These are phyloP conservation scores for Gonioctena quinquepunctata DNA, from an alignment of 1,140 invertebrate genomes.

Conservation along the genomic window DNA sequence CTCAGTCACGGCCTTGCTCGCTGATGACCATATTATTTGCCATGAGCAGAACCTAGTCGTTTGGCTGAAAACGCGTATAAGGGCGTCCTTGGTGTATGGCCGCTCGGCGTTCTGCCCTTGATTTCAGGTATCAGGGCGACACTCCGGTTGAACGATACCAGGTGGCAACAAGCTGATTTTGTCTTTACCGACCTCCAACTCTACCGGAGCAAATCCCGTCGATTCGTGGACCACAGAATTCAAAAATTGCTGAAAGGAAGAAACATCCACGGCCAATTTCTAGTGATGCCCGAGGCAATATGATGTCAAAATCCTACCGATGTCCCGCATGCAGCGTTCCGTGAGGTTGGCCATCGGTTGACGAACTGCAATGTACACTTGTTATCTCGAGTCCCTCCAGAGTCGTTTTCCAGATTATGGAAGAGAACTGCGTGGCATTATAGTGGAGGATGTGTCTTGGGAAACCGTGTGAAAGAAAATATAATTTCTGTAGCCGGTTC, in stretches of 20 bases:
- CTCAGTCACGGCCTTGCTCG: not conserved
- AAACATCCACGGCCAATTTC: not conserved
- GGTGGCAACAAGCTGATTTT: not conserved
- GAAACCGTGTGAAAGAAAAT: not conserved
- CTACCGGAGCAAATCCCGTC: not conserved
- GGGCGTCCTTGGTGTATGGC: not conserved
- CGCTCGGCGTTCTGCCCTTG: too few relatives aligned
- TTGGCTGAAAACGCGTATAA: not conserved
- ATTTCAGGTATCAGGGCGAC: too few relatives aligned
- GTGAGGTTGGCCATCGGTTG: constrained; percentile 44
- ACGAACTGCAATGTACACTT: constrained; percentile 36
- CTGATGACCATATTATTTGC: not conserved
- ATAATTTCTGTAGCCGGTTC: not conserved
- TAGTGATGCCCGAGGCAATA: constrained; percentile 37
- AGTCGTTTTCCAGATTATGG: constrained; percentile 22
- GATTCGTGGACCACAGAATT: not conserved
- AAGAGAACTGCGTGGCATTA: constrained; percentile 34
- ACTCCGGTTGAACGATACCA: not conserved
- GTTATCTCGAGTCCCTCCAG: constrained; percentile 30
- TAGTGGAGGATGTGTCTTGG: constrained; percentile 20
- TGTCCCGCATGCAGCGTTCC: constrained; percentile 41
- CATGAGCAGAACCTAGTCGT: not conserved
- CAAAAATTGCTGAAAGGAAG: not conserved
- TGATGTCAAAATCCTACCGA: constrained; percentile 42
- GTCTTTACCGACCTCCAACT: not conserved